Percentiles rank a stretch among this genome's conserved stretches.
phyloP scores from a whole-genome alignment of 2,888 invertebrate genomes.

The Drosophila kanekoi region DNA sequence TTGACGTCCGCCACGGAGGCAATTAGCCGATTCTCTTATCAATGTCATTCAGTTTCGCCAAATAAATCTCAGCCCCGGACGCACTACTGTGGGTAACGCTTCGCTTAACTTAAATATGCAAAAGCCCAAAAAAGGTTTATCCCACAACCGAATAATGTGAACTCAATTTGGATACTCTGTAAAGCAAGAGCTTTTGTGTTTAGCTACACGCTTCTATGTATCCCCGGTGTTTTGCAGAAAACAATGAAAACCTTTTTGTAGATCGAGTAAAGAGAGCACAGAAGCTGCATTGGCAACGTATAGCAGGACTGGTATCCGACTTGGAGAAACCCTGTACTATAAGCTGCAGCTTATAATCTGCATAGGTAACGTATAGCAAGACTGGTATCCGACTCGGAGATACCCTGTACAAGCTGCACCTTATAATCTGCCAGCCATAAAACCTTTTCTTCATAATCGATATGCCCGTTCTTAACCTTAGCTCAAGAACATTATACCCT shows the following conservation, averaged over 20 bases:
- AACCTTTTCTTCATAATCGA: neutral
- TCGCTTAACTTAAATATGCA: constrained; percentile 36
- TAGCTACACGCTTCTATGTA: no score
- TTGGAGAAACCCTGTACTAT: no score
- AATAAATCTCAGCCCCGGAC: constrained; percentile 55
- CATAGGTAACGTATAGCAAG: constrained; percentile 19
- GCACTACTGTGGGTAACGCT: constrained; percentile 51
- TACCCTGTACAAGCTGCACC: no score
- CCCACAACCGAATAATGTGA: constrained; percentile 19
- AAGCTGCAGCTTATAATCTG: no score
- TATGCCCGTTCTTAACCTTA: neutral
- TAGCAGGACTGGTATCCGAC: neutral
- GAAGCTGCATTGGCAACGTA: constrained; percentile 26
- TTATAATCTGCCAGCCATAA: no score
- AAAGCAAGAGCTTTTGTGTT: no score
- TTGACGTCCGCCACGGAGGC: constrained; percentile 72
- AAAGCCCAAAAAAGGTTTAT: constrained; percentile 19
- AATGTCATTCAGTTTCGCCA: constrained; percentile 57
- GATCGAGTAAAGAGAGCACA: constrained; percentile 18
- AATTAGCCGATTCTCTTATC: constrained; percentile 70
- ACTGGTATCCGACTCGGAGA: no score
- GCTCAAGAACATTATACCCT: neutral
- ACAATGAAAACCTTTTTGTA: constrained; percentile 4
- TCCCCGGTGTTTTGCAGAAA: neutral
- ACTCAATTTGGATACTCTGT: constrained; percentile 9